These are phyloP conservation scores for Caloenas nicobarica DNA, from an alignment of 2,113 vertebrate genomes.

Conservation along the genomic window DNA sequence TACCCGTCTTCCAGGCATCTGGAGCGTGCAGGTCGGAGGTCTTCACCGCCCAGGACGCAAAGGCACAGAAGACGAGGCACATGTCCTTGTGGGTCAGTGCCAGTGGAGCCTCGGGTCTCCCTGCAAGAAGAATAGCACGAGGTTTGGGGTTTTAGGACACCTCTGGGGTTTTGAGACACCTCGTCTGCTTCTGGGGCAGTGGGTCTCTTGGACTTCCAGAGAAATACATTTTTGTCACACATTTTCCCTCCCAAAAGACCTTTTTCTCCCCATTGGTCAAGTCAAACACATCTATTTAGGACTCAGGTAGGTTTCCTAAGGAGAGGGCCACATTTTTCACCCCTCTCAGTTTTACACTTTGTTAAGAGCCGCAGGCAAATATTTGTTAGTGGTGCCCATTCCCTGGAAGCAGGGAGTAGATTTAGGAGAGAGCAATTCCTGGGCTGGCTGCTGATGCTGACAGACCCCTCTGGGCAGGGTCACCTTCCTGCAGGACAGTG, in stretches of 20 bases:
- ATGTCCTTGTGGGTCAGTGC: conserved; percentile 81
- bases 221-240: not conserved
- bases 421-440: not conserved
- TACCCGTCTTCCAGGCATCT: conserved; percentile 95
- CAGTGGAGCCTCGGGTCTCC: not conserved
- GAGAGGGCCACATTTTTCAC: rapidly evolving
- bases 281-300: not conserved
- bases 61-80: conserved; percentile 93
- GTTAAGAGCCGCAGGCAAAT: not conserved
- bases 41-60: conserved; percentile 94
- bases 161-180: too few relatives aligned
- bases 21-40: conserved; percentile 86
- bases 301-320: rapidly evolving
- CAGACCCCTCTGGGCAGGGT: not conserved
- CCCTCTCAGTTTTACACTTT: rapidly evolving
- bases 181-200: not conserved
- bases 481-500: not conserved
- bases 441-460: not conserved
- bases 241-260: not conserved
- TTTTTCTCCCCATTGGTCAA: not conserved
- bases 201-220: rapidly evolving
- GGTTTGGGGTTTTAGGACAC: not conserved
- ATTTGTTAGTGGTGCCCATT: not conserved
- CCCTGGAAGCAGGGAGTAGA: not conserved
- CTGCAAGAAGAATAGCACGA: not conserved